Evolutionary conservation across 2,113 vertebrate genomes (phyloP).

Genomic region (Poicephalus gulielmi): DNA sequence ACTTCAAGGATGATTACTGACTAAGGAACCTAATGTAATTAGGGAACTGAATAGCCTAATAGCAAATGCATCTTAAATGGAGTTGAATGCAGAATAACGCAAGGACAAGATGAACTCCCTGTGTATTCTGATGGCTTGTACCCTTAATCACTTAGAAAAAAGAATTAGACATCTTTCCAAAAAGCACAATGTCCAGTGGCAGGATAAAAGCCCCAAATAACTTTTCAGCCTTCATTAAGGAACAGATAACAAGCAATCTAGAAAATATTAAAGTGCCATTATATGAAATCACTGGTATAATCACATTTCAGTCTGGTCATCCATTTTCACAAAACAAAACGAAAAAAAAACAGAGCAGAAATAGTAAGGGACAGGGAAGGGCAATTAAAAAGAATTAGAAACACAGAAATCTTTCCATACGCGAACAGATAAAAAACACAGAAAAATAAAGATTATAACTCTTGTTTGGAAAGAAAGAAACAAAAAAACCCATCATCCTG

Average conservation of each 20-base stretch:
- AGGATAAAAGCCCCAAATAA: not conserved
- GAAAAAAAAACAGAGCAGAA: not conserved
- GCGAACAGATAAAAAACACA: not conserved
- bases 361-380: not conserved
- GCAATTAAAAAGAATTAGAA: not conserved
- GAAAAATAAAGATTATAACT: not conserved
- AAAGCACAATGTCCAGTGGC: not conserved
- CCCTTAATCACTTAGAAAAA: not conserved
- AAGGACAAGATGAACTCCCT: not conserved
- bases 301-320: not conserved
- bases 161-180: not conserved
- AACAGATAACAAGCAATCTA: not conserved
- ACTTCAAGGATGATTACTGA: not conserved
- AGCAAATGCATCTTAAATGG: constrained; percentile 14
- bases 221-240: not conserved
- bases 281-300: not conserved
- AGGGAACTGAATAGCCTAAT: constrained; percentile 1
- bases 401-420: not conserved
- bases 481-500: not conserved
- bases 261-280: not conserved
- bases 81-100: not conserved
- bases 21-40: not conserved
- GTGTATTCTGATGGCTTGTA: not conserved
- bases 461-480: not conserved
- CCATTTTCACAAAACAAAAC: not conserved